These are phyloP conservation scores for Campaea margaritaria DNA, from an alignment of 2,888 invertebrate genomes.

Conservation along the genomic window DNA sequence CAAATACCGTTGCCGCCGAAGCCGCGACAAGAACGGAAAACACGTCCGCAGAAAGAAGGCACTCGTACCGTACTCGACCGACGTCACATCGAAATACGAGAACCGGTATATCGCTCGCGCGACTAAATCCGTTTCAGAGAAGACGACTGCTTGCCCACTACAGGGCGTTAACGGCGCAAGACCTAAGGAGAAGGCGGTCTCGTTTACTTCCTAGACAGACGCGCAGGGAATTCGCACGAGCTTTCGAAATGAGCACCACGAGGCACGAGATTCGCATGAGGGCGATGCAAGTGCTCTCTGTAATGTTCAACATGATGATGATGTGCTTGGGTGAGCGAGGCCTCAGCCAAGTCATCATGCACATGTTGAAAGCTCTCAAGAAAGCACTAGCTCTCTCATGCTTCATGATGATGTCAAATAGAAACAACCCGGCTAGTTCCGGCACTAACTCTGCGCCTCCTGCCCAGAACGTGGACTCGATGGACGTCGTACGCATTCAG, in stretches of 20 bases:
- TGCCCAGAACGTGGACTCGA: slow-evolving; percentile 62
- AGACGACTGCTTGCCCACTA: slow-evolving; percentile 60
- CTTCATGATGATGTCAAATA: slow-evolving; percentile 77
- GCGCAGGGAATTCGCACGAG: slow-evolving; percentile 67
- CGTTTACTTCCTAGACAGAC: slow-evolving; percentile 62
- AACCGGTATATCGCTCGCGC: slow-evolving; percentile 11
- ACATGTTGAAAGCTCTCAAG: slow-evolving; percentile 76
- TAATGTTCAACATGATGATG: slow-evolving; percentile 84
- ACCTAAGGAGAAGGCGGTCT: slow-evolving; percentile 62
- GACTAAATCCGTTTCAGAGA: slow-evolving; percentile 55
- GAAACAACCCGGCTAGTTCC: slow-evolving; percentile 53
- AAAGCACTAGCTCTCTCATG: slow-evolving; percentile 78
- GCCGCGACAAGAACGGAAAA: neutral
- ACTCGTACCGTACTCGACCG: slow-evolving; percentile 4
- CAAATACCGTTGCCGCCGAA: slow-evolving; percentile 1
- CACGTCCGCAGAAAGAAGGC: slow-evolving; percentile 4
- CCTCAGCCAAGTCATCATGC: slow-evolving; percentile 75
- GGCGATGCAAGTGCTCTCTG: slow-evolving; percentile 80
- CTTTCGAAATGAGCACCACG: slow-evolving; percentile 74
- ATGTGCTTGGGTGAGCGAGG: slow-evolving; percentile 79
- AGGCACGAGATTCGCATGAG: slow-evolving; percentile 80
- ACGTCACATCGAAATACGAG: slow-evolving; percentile 12
- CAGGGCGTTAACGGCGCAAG: slow-evolving; percentile 72
- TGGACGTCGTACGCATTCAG: slow-evolving; percentile 73
- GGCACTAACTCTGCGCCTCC: slow-evolving; percentile 55